Conservation (phyloP, 2,113 vertebrate species). For the Anser cygnoides region DNA sequence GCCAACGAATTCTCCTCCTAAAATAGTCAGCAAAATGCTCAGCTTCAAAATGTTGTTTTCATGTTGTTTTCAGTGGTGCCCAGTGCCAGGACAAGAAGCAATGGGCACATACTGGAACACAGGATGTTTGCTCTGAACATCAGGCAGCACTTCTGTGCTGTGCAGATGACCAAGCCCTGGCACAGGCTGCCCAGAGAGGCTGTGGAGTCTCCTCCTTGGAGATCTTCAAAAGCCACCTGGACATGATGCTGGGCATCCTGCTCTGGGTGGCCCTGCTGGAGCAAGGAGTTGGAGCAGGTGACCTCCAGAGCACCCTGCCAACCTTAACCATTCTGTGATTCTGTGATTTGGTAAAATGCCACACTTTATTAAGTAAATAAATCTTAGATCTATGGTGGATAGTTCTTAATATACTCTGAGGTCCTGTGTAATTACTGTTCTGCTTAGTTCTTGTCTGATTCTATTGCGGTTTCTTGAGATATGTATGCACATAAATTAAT, state of each 20-base stretch:
- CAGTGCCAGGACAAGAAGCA: background rate
- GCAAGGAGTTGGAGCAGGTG: background rate
- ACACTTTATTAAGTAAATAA: background rate
- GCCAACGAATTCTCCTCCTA: background rate
- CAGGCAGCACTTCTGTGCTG: background rate
- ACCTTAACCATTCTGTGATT: background rate
- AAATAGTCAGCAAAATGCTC: background rate
- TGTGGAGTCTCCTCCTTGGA: background rate
- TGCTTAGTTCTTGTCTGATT: background rate
- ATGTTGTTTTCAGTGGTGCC: background rate
- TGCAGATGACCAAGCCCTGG: background rate
- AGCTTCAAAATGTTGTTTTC: background rate
- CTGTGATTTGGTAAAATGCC: background rate
- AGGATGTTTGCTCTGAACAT: background rate
- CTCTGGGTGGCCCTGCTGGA: background rate
- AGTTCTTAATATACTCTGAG: background rate
- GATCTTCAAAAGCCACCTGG: background rate
- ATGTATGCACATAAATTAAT: constrained; percentile 32
- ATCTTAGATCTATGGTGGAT: background rate
- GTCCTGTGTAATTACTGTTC: background rate
- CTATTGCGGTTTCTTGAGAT: background rate
- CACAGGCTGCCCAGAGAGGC: background rate
- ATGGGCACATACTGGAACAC: background rate
- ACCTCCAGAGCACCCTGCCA: background rate
- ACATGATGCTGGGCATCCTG: background rate